Base-by-base conservation (phyloP, 2,797 vertebrate genomes). In the Falco biarmicus region DNA sequence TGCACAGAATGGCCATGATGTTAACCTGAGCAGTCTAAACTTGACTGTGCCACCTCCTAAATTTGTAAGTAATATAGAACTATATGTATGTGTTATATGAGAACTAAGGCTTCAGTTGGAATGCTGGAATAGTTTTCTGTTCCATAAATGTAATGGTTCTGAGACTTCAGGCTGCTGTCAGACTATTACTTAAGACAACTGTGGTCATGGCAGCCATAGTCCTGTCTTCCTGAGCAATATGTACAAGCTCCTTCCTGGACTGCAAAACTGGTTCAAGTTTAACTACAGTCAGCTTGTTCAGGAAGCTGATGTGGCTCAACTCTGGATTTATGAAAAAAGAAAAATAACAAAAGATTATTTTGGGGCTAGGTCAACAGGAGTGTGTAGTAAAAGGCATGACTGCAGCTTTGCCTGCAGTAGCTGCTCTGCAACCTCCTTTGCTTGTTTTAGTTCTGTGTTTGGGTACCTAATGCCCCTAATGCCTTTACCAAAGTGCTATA, bases 1-100 rank as follows among this genome's bases (percentile, higher is more conserved):
- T 59, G 99, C 99, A 2, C 99, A 99, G 98, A 99, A 98, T 0
- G 98, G 99, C 60, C 99, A 99, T 3, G 99, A 99, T 19, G 99
- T 99, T 47, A 98, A 97, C 90, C 93, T 99, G 87, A 98, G 98
- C 97, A 99, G 98, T 84, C 98, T 99, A 92, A 98, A 90, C 94
- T 95, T 99, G 90, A 98, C 98, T 32, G 93, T 99, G 87, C 99
- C 99, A 5, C 98, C 99, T 15, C 99, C 99, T 11, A 99, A 99
- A 95, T 99, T 99, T 96, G 99, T 99, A 98, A 99, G 99, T 99
- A 56, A 29, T 15, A 5, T 2, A 31, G n/a, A 20, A 47, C 20
- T 59, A 2, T 54, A 2, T n/a, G 4, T 53, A 0, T 54, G 26
- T 54, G 5, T 45, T 37, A 4, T 2, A 5, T 66, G 48, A 53